Percentiles rank a stretch among this genome's conserved stretches.
Evolutionary conservation across 2,888 invertebrate species (phyloP).

Genomic region (Lithosia quadra): DNA sequence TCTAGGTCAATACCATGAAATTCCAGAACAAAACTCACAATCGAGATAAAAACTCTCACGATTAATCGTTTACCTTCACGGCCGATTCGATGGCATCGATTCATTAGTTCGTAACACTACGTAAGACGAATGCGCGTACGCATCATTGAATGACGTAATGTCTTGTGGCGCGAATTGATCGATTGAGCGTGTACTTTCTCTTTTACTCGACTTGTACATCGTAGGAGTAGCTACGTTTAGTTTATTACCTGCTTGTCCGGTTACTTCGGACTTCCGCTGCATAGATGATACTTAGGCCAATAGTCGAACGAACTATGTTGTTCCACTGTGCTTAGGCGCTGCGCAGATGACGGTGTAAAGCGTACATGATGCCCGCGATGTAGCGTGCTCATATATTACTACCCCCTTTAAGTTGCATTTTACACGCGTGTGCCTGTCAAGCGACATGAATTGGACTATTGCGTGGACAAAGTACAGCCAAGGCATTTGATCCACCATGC

Average conservation of each 20-base stretch:
- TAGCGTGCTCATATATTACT: no score
- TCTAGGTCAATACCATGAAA: constrained; percentile 25
- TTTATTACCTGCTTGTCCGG: neutral
- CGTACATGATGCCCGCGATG: no score
- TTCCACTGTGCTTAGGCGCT: no score
- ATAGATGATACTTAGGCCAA: neutral
- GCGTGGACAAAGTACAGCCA: no score
- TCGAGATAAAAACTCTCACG: constrained; percentile 23
- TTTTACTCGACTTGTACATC: constrained; percentile 47
- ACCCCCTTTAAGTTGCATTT: no score
- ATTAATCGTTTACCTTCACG: constrained; percentile 27
- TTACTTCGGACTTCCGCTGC: neutral
- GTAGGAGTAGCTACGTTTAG: neutral
- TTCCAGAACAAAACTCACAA: constrained; percentile 15
- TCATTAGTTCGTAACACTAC: constrained; percentile 29
- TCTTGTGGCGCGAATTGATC: constrained; percentile 55
- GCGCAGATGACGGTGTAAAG: no score
- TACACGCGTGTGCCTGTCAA: no score
- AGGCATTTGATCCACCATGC: no score
- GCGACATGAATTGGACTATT: no score
- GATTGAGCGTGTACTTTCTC: constrained; percentile 68
- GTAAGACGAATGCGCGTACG: constrained; percentile 52
- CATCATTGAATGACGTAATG: constrained; percentile 52
- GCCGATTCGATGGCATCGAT: constrained; percentile 30
- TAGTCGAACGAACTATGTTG: no score